A percentile compares a stretch with the other conserved stretches of the same genome.
phyloP scores from a whole-genome alignment of 1,140 invertebrate species.

The Eumeta japonica region DNA sequence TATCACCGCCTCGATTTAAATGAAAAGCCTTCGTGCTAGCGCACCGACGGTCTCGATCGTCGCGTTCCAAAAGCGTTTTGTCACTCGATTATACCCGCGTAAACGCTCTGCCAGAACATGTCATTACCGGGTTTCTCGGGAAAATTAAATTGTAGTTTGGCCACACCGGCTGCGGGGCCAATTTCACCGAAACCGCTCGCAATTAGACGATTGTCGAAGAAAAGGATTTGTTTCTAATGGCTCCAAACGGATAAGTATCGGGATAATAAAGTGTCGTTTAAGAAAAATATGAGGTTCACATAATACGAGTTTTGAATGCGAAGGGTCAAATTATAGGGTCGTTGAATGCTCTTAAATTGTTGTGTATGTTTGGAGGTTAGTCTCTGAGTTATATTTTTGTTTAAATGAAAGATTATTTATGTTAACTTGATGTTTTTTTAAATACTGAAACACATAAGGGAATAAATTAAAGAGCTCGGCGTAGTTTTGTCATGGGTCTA shows the following conservation, averaged over 20 bases:
- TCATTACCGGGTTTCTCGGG: constrained; percentile 35
- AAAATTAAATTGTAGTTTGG: constrained; percentile 47
- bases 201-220: constrained; percentile 17
- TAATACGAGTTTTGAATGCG: constrained; percentile 9
- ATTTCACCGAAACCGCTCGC: constrained; percentile 30
- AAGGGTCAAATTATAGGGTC: constrained; percentile 25
- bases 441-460: too few species aligned
- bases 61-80: constrained; percentile 40
- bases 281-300: constrained; percentile 39
- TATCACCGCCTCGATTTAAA: too few species aligned
- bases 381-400: too few species aligned
- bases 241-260: constrained; percentile 41
- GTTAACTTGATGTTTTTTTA: too few species aligned
- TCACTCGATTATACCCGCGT: constrained; percentile 46
- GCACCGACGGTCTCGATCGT: constrained; percentile 20
- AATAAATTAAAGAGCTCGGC: too few species aligned
- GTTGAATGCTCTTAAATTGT: too few species aligned
- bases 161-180: constrained; percentile 20
- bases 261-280: constrained; percentile 56
- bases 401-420: too few species aligned
- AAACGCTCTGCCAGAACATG: constrained; percentile 32
- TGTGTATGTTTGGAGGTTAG: too few species aligned
- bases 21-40: too few species aligned
- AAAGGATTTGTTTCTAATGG: constrained; percentile 35
- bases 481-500: too few species aligned